These are phyloP conservation scores for Antitype chi DNA, from an alignment of 2,888 invertebrate genomes.

Conservation along the genomic window DNA sequence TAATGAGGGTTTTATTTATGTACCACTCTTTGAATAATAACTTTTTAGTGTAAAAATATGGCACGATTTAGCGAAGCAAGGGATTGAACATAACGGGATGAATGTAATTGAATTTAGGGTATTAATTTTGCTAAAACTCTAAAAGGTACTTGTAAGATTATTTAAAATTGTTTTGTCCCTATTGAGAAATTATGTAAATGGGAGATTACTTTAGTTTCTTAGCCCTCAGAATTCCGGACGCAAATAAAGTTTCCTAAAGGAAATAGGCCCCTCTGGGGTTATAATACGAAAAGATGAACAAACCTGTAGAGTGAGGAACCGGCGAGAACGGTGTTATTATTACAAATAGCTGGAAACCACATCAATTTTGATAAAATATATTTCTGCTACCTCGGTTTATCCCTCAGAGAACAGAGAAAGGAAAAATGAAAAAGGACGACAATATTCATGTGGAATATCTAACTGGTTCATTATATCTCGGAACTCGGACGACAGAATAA, in stretches of 20 bases:
- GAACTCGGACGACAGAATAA: constrained; percentile 14
- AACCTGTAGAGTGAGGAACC: neutral
- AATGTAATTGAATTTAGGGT: constrained; percentile 5
- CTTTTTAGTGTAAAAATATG: constrained; percentile 5
- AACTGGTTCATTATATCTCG: constrained; percentile 28
- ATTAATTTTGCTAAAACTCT: constrained; percentile 2
- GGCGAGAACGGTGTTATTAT: constrained; percentile 13
- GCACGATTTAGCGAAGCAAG: neutral
- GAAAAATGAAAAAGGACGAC: constrained; percentile 16
- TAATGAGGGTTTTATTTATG: constrained; percentile 46
- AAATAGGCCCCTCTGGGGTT: constrained; percentile 7
- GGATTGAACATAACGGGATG: neutral
- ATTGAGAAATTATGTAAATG: constrained; percentile 22
- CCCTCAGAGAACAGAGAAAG: neutral
- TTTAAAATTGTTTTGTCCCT: constrained; percentile 17
- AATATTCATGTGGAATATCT: constrained; percentile 14
- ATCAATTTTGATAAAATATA: constrained; percentile 13
- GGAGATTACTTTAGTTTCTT: constrained; percentile 13
- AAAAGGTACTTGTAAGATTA: constrained; percentile 6
- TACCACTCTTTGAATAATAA: constrained; percentile 20
- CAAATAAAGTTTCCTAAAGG: neutral
- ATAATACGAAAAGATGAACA: constrained; percentile 13
- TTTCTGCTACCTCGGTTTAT: constrained; percentile 9
- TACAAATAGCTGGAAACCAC: constrained; percentile 9
- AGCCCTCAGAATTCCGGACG: neutral